Base-by-base conservation (phyloP, 2,888 invertebrate species). In the Leptodirus hochenwartii region DNA sequence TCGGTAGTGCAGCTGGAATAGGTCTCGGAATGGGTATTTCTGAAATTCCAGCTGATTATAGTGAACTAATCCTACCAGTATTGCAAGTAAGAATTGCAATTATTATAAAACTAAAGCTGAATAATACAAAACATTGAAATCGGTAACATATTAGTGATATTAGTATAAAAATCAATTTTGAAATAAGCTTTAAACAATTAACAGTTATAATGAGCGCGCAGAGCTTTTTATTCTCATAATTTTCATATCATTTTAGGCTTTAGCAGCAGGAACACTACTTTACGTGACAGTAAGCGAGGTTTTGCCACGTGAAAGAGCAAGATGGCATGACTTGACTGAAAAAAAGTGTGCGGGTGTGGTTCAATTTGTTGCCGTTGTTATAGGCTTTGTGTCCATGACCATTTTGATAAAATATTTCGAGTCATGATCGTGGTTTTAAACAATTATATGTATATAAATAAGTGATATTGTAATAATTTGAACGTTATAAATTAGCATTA, bases 211-310 rank as follows among this genome's bases (percentile, higher is more conserved):
- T n/a, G n/a, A n/a, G n/a, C n/a, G n/a, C n/a, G n/a, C n/a, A n/a
- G n/a, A n/a, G n/a, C n/a, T n/a, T n/a, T n/a, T n/a, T n/a, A n/a
- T n/a, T n/a, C n/a, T n/a, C n/a, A n/a, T 25, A 27, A 26, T 27
- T 29, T 26, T 15, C 25, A 22, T 22, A 6, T 11, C 22, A 23
- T 32, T 56, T 1, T 56, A 73, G 69, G 68, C 71, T 1, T 43
- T 80, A 23, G 78, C 80, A 4, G 80, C 75, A 1, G 80, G 80
- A 2, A 79, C 79, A 1, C 57, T 80, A 1, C 56, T 80, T 2
- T 80, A 80, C 51, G 77, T 80, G 32, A 76, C 78, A 0, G 70
- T 79, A 1, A 72, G 75, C 43, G 80, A 80, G 51, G 72, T 80
- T 24, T 53, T 80, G 22, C 80, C 80, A 2, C 61, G 79, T 20